Conservation (phyloP, 2,888 invertebrate genomes). For the Acronicta psi region DNA sequence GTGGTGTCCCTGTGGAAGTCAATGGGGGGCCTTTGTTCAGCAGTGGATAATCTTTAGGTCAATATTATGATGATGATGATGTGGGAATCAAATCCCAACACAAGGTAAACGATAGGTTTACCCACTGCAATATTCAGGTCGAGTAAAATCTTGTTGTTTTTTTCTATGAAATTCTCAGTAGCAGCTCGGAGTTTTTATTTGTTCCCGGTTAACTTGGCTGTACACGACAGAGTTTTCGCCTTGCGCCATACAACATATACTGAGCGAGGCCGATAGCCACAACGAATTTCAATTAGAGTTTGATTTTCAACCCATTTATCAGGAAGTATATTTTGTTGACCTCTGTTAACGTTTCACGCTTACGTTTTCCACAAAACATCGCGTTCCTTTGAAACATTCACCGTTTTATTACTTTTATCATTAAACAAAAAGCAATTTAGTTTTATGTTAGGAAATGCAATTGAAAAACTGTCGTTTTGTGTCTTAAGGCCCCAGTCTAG, state of each 20-base stretch:
- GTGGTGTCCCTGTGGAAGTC: too few relatives aligned
- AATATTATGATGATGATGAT: too few relatives aligned
- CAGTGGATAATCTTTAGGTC: too few relatives aligned
- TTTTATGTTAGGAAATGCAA: background rate
- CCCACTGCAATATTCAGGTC: too few relatives aligned
- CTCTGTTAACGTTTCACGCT: constrained; percentile 6
- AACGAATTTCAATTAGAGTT: constrained; percentile 55
- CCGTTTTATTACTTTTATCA: background rate
- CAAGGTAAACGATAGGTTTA: too few relatives aligned
- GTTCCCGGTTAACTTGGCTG: too few relatives aligned
- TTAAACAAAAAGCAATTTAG: background rate
- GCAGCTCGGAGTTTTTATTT: too few relatives aligned
- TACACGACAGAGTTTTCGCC: background rate
- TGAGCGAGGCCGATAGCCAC: constrained; percentile 43
- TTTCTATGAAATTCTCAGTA: too few relatives aligned
- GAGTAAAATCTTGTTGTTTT: too few relatives aligned
- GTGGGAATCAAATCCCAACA: too few relatives aligned
- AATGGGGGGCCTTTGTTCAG: too few relatives aligned
- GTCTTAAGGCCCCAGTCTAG: too few relatives aligned
- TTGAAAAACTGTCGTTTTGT: background rate
- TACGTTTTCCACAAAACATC: constrained; percentile 13
- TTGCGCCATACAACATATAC: constrained; percentile 38
- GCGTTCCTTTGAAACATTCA: constrained; percentile 2
- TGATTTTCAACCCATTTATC: constrained; percentile 56
- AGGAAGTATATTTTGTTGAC: constrained; percentile 35